Evolutionary conservation across 2,113 vertebrate genomes (phyloP).

Genomic region (Penelope pileata): DNA sequence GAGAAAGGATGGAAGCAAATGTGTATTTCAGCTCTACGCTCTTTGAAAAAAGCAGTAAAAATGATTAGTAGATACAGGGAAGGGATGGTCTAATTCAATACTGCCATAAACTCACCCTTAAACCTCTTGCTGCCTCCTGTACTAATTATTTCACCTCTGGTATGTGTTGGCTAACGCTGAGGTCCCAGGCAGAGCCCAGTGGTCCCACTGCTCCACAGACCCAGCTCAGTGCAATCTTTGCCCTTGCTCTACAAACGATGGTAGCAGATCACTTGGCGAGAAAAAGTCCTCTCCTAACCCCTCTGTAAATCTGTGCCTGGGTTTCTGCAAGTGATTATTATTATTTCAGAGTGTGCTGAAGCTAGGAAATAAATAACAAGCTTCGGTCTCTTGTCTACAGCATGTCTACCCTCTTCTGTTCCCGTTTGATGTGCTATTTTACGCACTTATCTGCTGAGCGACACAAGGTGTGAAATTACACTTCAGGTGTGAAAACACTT

Average conservation of each 20-base stretch:
- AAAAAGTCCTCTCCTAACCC: constrained; percentile 53
- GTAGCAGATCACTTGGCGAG: constrained; percentile 44
- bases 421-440: constrained; percentile 79
- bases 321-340: constrained; percentile 46
- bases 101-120: background rate
- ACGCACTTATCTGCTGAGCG: constrained; percentile 78
- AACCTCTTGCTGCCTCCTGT: background rate
- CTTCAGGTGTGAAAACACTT: constrained; percentile 82
- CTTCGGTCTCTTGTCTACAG: constrained; percentile 62
- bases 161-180: fast-evolving
- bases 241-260: background rate
- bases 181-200: background rate
- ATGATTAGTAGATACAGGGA: background rate
- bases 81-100: background rate
- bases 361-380: constrained; percentile 73
- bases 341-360: constrained; percentile 51
- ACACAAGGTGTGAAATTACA: constrained; percentile 81
- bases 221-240: constrained; percentile 22
- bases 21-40: background rate
- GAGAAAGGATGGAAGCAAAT: background rate
- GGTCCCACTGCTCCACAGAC: background rate
- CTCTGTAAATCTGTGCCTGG: constrained; percentile 39
- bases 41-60: background rate
- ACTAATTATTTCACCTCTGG: background rate
- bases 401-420: constrained; percentile 74